Base-by-base conservation (phyloP, 2,888 invertebrate species). In the Nipponacmea schrenckii region DNA sequence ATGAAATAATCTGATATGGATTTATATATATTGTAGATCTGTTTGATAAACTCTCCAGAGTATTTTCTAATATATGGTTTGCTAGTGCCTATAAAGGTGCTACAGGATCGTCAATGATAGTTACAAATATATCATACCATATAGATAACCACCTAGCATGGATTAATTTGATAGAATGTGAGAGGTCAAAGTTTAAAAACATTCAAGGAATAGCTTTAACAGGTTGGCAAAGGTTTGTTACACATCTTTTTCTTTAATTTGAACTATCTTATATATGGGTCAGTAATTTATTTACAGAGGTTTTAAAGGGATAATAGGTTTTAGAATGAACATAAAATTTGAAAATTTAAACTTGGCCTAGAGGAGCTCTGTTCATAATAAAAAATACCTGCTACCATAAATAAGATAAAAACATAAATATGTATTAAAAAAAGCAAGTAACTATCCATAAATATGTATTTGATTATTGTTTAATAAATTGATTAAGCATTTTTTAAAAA, bases 1-100 rank as follows among this genome's bases (percentile, higher is more conserved):
- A 31, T 31, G 31, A 31, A 5, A 31, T 31, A 3, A 31, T 5
- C 31, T 31, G 31, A 31, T 31, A 31, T 39, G 10, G 39, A 39
- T 5, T 39, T 7, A 39, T 50, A 27, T 12, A 62, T 39, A 88
- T 67, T 78, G 31, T 77, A 84, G 81, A 91, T 86, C 74, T 86
- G 56, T 88, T 87, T 93, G 91, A 91, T 48, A 92, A 91, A 69
- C 94, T 94, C 81, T 89, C 91, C 7, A 83, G 80, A 65, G 87
- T 93, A 14, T 96, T 95, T 87, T 89, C 91, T 1, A 91, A 91
- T 50, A 90, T 95, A 27, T 95, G 95, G 95, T 91, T 94, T 63
- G 95, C 94, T 0, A 93, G 94, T 73, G 95, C 96, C 0, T 96
- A 93, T 84, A 96, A 96, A 90, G 96, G 95, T 0, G 95, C 96